Evolutionary conservation across 2,888 invertebrate species (phyloP).

Genomic region (Megalurothrips usitatus): DNA sequence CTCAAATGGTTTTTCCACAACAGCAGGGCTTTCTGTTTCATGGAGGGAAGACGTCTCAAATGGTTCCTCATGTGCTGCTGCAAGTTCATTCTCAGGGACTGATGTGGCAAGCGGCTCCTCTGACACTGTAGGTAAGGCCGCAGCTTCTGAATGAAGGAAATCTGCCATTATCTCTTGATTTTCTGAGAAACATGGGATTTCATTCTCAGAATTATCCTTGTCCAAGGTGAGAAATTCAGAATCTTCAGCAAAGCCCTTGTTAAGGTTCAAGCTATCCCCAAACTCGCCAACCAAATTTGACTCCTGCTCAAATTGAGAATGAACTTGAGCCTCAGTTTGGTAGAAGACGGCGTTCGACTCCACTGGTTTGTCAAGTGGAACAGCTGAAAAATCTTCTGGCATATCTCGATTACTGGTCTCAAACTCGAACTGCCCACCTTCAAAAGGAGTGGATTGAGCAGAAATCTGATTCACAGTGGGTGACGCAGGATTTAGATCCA

Average conservation of each 20-base stretch:
- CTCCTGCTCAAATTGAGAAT: neutral
- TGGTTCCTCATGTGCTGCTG: no score
- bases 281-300: neutral
- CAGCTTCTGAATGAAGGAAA: no score
- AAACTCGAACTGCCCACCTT: neutral
- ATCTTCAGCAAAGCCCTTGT: neutral
- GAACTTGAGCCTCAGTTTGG: neutral
- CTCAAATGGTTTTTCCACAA: no score
- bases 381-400: no score
- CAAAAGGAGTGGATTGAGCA: constrained; percentile 6
- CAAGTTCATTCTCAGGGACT: no score
- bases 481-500: neutral
- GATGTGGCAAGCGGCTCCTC: no score
- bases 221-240: neutral
- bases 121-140: no score
- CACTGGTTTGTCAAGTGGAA: neutral
- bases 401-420: neutral
- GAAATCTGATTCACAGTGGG: neutral
- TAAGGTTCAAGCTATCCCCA: neutral
- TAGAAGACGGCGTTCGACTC: neutral
- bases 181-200: no score
- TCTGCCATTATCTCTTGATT: no score
- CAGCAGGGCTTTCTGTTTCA: no score
- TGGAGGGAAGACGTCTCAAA: no score
- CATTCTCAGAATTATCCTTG: no score